Evolutionary conservation across 1,140 invertebrate genomes (phyloP).

Genomic region (Daktulosphaira vitifoliae): DNA sequence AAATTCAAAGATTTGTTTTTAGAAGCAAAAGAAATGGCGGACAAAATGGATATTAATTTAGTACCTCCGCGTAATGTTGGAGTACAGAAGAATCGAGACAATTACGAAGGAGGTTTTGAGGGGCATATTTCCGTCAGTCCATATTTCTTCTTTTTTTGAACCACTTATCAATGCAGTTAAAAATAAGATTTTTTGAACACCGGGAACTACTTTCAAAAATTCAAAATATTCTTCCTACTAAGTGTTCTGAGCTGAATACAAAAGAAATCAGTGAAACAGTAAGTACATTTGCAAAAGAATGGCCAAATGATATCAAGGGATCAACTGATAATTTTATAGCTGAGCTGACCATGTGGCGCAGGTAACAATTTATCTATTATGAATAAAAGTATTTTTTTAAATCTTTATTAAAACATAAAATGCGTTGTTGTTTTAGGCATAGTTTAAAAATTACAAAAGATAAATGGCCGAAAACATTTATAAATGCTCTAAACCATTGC

Average conservation of each 20-base stretch:
- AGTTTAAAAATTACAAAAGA: background rate
- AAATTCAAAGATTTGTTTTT: background rate
- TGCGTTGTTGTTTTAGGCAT: background rate
- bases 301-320: constrained; percentile 3
- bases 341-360: background rate
- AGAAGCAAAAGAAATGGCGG: constrained; percentile 4
- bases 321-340: constrained; percentile 17
- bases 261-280: background rate
- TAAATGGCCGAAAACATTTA: background rate
- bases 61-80: background rate
- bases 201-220: constrained; percentile 6
- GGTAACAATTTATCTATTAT: background rate
- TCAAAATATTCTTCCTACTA: constrained; percentile 3
- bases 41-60: constrained; percentile 16
- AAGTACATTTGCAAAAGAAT: background rate
- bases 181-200: constrained; percentile 4
- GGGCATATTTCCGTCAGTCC: background rate
- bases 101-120: background rate
- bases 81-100: constrained; percentile 1
- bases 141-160: constrained; percentile 1
- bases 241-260: constrained; percentile 5
- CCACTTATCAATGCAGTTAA: background rate
- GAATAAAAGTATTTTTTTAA: background rate
- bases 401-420: constrained; percentile 1
- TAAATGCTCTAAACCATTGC: background rate